Percentiles rank a stretch among this genome's conserved stretches.
Evolutionary conservation across 1,140 invertebrate genomes (phyloP).

Genomic region (Tetramorium parvispinum): DNA sequence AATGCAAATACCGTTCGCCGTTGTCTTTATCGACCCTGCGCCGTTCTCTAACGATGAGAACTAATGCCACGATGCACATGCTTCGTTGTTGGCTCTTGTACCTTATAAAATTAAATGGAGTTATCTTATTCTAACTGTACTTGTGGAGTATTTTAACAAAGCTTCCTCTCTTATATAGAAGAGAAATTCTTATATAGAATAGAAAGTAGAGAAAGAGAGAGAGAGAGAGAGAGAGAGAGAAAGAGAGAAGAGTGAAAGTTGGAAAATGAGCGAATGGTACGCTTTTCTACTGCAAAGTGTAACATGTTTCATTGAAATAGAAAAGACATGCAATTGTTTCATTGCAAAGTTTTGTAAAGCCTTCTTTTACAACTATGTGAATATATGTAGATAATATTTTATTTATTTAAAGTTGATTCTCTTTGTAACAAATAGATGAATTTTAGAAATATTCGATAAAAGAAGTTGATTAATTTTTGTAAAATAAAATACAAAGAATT

Average conservation of each 20-base stretch:
- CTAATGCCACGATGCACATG: constrained; percentile 52
- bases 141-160: not conserved
- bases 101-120: constrained; percentile 28
- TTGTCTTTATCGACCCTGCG: constrained; percentile 30
- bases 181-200: constrained; percentile 29
- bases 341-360: not conserved
- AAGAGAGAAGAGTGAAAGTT: constrained; percentile 41
- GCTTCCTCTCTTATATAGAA: not conserved
- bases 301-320: constrained; percentile 10
- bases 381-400: not conserved
- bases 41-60: constrained; percentile 61
- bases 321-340: not conserved
- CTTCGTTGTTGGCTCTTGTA: constrained; percentile 61
- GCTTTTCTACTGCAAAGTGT: not conserved
- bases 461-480: not conserved
- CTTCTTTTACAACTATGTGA: not conserved
- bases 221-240: constrained; percentile 8
- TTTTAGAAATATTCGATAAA: not conserved
- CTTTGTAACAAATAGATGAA: not conserved
- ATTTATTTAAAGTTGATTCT: not conserved
- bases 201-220: constrained; percentile 14
- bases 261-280: not conserved
- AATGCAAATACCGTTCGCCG: constrained; percentile 28
- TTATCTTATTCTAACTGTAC: constrained; percentile 29
- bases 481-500: not conserved